Percentiles rank a stretch among this genome's conserved stretches.
These are phyloP conservation scores for Pemphredon lugubris DNA, from an alignment of 2,888 invertebrate species.

Conservation along the genomic window DNA sequence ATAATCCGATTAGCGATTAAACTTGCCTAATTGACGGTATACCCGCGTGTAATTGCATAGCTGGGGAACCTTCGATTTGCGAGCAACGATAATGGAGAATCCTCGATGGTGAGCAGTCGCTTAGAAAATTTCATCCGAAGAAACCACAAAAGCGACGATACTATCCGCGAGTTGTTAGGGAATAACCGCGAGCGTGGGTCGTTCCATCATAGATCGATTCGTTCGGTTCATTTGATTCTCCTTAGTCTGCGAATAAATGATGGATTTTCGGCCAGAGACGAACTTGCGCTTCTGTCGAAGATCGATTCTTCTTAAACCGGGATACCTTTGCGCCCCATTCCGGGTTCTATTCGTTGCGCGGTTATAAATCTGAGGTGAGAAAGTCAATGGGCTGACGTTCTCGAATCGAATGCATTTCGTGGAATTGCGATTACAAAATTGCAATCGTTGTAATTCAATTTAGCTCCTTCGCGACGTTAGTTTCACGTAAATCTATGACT, in stretches of 20 bases:
- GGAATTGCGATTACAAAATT: too few species aligned
- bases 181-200: too few species aligned
- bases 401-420: too few species aligned
- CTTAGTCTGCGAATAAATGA: not conserved
- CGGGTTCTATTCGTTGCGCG: too few species aligned
- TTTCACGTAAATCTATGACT: too few species aligned
- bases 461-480: too few species aligned
- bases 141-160: too few species aligned
- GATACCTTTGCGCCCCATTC: not conserved
- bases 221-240: not conserved
- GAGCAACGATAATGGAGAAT: constrained; percentile 50
- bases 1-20: constrained; percentile 65
- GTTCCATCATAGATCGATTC: too few species aligned
- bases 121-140: constrained; percentile 37
- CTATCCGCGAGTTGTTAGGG: too few species aligned
- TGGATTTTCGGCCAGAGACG: not conserved
- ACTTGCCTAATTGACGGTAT: constrained; percentile 66
- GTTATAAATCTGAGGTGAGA: too few species aligned
- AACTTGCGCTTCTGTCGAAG: not conserved
- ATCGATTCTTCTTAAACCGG: not conserved
- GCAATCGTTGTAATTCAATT: too few species aligned
- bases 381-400: too few species aligned
- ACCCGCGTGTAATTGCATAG: constrained; percentile 57
- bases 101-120: constrained; percentile 26
- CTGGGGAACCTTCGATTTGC: constrained; percentile 47